These are phyloP conservation scores for Paraescarpia echinospica DNA, from an alignment of 1,140 invertebrate species.

Conservation along the genomic window DNA sequence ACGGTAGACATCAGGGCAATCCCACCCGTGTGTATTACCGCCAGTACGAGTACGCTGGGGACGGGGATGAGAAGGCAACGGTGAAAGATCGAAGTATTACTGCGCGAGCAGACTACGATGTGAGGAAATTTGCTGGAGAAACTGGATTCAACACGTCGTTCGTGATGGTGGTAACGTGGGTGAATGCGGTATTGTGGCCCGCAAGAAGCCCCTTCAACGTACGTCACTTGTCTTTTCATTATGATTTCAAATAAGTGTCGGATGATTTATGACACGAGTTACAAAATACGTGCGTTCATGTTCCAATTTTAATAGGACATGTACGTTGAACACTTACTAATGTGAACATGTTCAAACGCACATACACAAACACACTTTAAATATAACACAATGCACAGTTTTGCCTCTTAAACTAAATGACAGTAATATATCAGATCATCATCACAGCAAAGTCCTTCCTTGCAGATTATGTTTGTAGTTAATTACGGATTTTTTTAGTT, in stretches of 20 bases:
- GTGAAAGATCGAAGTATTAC: neutral
- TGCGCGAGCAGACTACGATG: neutral
- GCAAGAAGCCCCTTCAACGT: neutral
- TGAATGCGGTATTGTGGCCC: neutral
- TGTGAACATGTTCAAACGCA: too few relatives aligned
- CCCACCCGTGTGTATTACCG: neutral
- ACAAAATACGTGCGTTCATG: too few relatives aligned
- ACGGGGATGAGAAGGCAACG: neutral
- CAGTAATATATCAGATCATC: neutral
- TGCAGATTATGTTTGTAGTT: too few relatives aligned
- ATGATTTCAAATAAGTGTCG: neutral
- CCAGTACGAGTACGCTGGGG: neutral
- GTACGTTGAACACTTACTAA: too few relatives aligned
- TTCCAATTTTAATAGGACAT: too few relatives aligned
- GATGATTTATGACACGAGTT: too few relatives aligned
- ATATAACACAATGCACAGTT: too few relatives aligned
- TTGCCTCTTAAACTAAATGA: neutral
- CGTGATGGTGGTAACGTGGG: constrained; percentile 9
- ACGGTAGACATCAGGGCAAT: neutral
- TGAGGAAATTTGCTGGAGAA: neutral
- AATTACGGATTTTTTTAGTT: too few relatives aligned
- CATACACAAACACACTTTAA: too few relatives aligned
- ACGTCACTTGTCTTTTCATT: neutral
- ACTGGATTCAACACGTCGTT: constrained; percentile 3
- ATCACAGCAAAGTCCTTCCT: too few relatives aligned